Conservation (phyloP, 2,888 invertebrate genomes). For the Melipona bicolor region DNA sequence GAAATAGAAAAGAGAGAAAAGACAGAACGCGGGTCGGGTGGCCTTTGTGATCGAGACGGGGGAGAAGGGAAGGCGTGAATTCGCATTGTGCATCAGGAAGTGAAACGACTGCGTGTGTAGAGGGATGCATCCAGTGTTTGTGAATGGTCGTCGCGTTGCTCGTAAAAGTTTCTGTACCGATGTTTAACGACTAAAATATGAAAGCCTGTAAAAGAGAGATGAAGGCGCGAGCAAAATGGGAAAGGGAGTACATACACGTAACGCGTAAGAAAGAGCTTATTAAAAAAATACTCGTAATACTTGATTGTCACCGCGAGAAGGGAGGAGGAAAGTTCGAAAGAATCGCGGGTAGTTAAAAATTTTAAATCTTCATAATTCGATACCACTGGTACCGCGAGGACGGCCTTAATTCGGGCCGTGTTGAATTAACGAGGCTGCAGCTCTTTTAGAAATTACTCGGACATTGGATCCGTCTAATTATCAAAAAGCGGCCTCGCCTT, state of each 20-base stretch:
- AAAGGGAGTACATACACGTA: too few species aligned
- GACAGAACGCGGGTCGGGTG: too few species aligned
- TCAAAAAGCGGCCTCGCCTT: background rate
- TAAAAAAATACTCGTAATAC: too few species aligned
- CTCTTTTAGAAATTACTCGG: background rate
- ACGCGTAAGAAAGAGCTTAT: too few species aligned
- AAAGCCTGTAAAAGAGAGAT: too few species aligned
- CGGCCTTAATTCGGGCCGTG: background rate
- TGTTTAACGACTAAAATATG: background rate
- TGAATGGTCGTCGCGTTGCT: slow-evolving; percentile 5
- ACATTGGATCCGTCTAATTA: background rate
- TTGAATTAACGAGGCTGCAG: slow-evolving; percentile 4
- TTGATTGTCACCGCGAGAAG: background rate
- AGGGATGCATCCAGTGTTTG: background rate
- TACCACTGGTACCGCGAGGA: too few species aligned
- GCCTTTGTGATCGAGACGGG: background rate
- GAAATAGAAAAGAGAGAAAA: background rate
- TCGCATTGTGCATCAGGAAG: background rate
- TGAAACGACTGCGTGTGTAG: slow-evolving; percentile 1
- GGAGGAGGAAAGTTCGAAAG: background rate
- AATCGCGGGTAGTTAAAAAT: background rate
- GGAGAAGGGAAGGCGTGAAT: background rate
- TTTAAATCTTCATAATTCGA: background rate
- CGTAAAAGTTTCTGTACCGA: slow-evolving; percentile 1
- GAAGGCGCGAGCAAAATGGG: too few species aligned